Percentiles rank a stretch among this genome's conserved stretches.
Conservation (phyloP, 2,797 vertebrate species). For the Apogon hyalosoma region DNA sequence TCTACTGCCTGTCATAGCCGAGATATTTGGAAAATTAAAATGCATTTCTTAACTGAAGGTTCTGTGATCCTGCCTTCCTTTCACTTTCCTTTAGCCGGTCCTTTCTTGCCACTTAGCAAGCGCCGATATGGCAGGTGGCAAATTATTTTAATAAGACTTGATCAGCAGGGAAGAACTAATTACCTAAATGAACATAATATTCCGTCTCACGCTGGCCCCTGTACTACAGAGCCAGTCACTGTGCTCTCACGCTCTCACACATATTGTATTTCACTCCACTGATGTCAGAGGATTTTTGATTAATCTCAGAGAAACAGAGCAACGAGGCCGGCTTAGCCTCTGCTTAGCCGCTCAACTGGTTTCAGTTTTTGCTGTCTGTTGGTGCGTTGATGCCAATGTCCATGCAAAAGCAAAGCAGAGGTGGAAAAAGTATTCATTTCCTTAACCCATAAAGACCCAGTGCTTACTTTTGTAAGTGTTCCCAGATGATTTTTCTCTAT, state of each 20-base stretch:
- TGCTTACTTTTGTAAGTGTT: no score
- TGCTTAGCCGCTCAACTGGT: neutral
- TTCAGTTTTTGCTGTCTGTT: neutral
- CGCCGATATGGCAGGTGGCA: conserved; percentile 29
- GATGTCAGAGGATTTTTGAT: conserved; percentile 18
- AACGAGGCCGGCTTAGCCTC: neutral
- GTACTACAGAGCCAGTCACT: neutral
- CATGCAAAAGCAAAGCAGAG: neutral
- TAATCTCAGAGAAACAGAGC: conserved; percentile 14
- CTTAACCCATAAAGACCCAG: no score
- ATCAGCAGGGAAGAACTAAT: conserved; percentile 29
- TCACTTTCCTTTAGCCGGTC: neutral
- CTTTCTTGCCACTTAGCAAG: neutral
- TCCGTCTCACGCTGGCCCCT: conserved; percentile 18
- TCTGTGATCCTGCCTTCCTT: neutral
- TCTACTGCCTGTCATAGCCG: no score
- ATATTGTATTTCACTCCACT: conserved; percentile 35
- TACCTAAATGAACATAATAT: conserved; percentile 22
- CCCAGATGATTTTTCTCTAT: no score
- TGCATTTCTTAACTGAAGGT: neutral
- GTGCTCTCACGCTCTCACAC: conserved; percentile 27
- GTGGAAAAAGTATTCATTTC: no score
- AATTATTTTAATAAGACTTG: conserved; percentile 18
- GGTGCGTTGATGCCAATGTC: neutral
- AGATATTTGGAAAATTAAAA: neutral